Conservation (phyloP, 2,888 invertebrate genomes). For the Phytoseiulus persimilis region DNA sequence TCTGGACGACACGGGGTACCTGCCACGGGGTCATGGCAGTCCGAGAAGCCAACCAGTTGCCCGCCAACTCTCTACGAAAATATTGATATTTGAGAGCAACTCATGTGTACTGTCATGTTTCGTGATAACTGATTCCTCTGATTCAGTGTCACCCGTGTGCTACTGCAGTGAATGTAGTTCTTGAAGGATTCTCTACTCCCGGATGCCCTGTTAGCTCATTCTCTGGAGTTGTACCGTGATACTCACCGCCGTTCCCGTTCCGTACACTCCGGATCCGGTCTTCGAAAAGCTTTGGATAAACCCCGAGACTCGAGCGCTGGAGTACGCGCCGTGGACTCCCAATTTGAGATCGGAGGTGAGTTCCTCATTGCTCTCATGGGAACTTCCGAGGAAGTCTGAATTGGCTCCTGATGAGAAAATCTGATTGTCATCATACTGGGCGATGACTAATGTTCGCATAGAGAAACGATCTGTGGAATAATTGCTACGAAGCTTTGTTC, state of each 20-base stretch:
- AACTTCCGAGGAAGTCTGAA: too few relatives aligned
- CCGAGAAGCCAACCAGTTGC: constrained; percentile 35
- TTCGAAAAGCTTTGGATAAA: not conserved
- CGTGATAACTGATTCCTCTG: not conserved
- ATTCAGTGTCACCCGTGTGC: not conserved
- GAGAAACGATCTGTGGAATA: too few relatives aligned
- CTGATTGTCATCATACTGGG: too few relatives aligned
- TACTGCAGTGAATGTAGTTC: not conserved
- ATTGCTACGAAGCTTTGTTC: too few relatives aligned
- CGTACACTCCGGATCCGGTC: not conserved
- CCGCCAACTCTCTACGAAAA: not conserved
- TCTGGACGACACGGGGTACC: not conserved
- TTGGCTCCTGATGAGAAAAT: too few relatives aligned
- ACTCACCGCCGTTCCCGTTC: not conserved
- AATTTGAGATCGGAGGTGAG: too few relatives aligned
- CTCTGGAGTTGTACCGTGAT: not conserved
- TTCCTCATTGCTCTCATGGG: too few relatives aligned
- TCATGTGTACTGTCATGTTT: not conserved
- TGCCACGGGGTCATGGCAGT: not conserved
- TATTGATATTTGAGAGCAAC: constrained; percentile 20
- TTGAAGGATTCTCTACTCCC: not conserved
- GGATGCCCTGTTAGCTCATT: not conserved
- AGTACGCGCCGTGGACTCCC: too few relatives aligned
- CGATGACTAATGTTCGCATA: too few relatives aligned
- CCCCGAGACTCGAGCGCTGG: not conserved